Base-by-base conservation (phyloP, 2,888 invertebrate species). In the Pemphredon lugubris region DNA sequence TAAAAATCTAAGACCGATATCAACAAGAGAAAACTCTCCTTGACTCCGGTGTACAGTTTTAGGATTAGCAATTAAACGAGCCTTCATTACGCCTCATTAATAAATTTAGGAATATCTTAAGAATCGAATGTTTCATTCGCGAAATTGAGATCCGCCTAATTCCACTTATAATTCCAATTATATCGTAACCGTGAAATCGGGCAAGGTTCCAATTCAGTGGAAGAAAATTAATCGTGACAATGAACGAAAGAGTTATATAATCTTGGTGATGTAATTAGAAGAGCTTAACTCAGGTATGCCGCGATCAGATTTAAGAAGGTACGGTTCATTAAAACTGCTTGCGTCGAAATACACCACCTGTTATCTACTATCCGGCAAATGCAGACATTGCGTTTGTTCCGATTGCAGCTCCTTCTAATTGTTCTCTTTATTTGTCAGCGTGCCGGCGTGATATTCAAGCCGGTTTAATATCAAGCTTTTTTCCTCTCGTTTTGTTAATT, bases 181-280 rank as follows among this genome's bases (percentile, higher is more conserved):
- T 9, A 30, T 18, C 18, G 14, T 1, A 18, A 14, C 11, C 32
- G 30, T 26, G 16, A 11, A 26, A 42, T 54, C 18, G 13, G 14
- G 14, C 16, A 44, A 18, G 11, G 32, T 20, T 4, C 11, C 48
- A 23, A 40, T 32, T 32, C 30, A 14, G 9, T 32, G n/a, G 1
- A 6, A 6, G 11, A 34, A 51, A 51, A 58, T 54, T 58, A 64
- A 69, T 69, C 69, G 58, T 50, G 23, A 20, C 39, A 23, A 30
- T 54, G 53, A 53, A 44, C 47, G 54, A 30, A 11, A 13, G 37
- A 34, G 48, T 69, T 69, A 54, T 54, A 44, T 39, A 59, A 70
- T 60, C 47, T 20, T 11, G 14, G 18, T 14, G 57, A 53, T 53
- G 42, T 37, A 58, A 67, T 61, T 26, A 42, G 16, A 39, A 26